Conservation (phyloP, 2,113 vertebrate genomes). For the Tragelaphus strepsiceros region DNA sequence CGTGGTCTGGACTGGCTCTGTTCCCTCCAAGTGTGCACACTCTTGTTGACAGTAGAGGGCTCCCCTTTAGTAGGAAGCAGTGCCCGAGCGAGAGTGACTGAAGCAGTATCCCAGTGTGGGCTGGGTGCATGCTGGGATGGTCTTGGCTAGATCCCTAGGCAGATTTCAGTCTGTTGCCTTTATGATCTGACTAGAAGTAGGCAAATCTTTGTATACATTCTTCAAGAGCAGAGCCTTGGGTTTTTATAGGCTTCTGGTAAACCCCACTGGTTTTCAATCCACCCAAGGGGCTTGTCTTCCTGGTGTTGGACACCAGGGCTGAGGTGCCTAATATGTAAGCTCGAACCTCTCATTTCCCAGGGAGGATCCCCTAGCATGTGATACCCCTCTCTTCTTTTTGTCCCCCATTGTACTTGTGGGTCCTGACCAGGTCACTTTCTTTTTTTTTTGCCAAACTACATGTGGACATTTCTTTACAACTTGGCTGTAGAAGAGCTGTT, state of each 20-base stretch:
- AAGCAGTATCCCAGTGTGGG: not conserved
- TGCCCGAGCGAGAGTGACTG: not conserved
- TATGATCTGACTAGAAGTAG: not conserved
- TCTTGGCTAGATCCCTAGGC: not conserved
- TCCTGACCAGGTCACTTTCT: not conserved
- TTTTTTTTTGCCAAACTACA: not conserved
- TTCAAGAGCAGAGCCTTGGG: not conserved
- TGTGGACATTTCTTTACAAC: not conserved
- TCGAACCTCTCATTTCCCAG: not conserved
- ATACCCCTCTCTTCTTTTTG: not conserved
- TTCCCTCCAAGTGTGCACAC: not conserved
- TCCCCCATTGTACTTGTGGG: not conserved
- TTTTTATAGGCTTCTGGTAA: not conserved
- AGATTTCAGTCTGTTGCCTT: not conserved
- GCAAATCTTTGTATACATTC: not conserved
- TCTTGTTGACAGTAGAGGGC: not conserved
- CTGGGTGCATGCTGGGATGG: not conserved
- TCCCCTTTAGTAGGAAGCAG: not conserved
- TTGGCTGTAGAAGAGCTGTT: not conserved
- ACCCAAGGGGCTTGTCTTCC: not conserved
- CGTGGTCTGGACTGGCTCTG: not conserved
- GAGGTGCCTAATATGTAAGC: not conserved
- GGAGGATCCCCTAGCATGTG: not conserved
- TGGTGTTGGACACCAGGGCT: not conserved
- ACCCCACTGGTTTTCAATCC: not conserved